A percentile compares a stretch with the other conserved stretches of the same genome.
Conservation (phyloP, 2,888 invertebrate genomes). For the Hypomecis atomaria region DNA sequence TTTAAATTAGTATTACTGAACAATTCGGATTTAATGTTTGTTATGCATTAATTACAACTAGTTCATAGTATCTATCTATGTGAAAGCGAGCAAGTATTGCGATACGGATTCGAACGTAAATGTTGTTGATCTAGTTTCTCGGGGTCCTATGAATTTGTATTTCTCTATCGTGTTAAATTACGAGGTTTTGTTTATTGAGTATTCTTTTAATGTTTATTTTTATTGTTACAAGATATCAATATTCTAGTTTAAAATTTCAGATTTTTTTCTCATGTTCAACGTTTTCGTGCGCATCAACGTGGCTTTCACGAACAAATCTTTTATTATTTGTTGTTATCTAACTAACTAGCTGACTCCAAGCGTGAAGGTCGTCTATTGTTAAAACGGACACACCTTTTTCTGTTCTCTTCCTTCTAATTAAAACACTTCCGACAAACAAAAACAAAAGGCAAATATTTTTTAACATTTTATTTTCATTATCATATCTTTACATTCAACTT, state of each 20-base stretch:
- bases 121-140: slow-evolving; percentile 26
- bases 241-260: not conserved
- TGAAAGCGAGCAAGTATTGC: slow-evolving; percentile 22
- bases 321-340: slow-evolving; percentile 51
- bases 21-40: slow-evolving; percentile 18
- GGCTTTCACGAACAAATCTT: slow-evolving; percentile 38
- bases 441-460: slow-evolving; percentile 52
- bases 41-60: slow-evolving; percentile 4
- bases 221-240: not conserved
- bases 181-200: not conserved
- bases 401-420: slow-evolving; percentile 54
- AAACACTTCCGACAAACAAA: slow-evolving; percentile 48
- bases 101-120: slow-evolving; percentile 9
- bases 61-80: slow-evolving; percentile 12
- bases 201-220: too few relatives aligned
- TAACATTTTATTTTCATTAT: slow-evolving; percentile 66
- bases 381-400: slow-evolving; percentile 49
- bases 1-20: slow-evolving; percentile 21
- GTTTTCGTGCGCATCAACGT: slow-evolving; percentile 17
- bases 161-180: too few relatives aligned
- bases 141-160: not conserved
- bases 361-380: slow-evolving; percentile 70
- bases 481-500: slow-evolving; percentile 72
- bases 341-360: slow-evolving; percentile 39
- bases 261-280: slow-evolving; percentile 24